phyloP scores from a whole-genome alignment of 2,888 invertebrate genomes.

The Trachelus tabidus region DNA sequence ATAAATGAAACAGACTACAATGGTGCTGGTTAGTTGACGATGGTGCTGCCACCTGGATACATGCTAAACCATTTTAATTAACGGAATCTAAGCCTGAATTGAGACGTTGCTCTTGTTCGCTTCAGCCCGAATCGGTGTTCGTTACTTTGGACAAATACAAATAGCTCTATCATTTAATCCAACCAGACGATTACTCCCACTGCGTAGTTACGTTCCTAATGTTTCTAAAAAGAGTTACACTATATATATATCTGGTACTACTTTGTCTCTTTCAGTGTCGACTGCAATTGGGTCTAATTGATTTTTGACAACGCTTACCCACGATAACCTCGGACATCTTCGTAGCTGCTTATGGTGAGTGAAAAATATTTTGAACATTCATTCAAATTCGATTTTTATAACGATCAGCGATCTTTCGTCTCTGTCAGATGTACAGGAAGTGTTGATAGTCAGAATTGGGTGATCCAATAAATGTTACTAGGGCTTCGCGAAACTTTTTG shows the following conservation, averaged over 20 bases:
- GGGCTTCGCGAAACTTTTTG: background rate
- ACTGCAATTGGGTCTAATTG: background rate
- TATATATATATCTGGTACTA: background rate
- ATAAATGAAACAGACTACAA: background rate
- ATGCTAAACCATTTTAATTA: slow-evolving; percentile 18
- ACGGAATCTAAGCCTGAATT: slow-evolving; percentile 11
- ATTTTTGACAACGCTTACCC: background rate
- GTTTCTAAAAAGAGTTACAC: background rate
- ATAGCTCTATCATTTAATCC: background rate
- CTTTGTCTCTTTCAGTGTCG: background rate
- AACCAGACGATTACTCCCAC: background rate
- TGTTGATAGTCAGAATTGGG: background rate
- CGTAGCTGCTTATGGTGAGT: background rate
- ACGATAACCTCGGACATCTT: background rate
- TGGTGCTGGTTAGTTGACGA: background rate
- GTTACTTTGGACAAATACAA: background rate
- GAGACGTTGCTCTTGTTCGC: slow-evolving; percentile 6
- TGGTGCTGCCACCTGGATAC: background rate
- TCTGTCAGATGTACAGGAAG: background rate
- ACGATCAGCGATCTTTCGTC: background rate
- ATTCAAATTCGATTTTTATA: background rate
- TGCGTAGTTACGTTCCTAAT: background rate
- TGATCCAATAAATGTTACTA: background rate
- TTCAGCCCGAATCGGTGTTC: background rate
- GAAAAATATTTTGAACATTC: background rate